phyloP scores from a whole-genome alignment of 1,140 invertebrate species.

The Procambarus clarkii region DNA sequence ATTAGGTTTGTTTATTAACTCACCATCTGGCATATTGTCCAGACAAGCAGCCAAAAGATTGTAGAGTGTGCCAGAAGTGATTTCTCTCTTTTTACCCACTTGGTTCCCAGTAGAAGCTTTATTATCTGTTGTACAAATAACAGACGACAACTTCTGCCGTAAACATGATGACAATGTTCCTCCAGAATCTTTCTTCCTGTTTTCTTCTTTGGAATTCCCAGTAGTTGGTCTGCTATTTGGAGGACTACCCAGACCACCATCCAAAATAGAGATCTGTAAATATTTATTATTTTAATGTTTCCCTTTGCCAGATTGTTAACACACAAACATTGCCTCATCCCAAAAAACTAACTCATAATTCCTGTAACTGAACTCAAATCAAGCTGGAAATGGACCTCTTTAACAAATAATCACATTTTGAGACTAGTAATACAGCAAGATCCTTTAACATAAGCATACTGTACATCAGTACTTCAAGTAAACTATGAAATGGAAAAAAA shows the following conservation, averaged over 20 bases:
- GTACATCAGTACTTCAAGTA: too few species aligned
- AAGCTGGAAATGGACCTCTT: too few species aligned
- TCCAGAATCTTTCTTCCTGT: constrained; percentile 50
- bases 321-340: too few species aligned
- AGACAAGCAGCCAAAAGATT: constrained; percentile 72
- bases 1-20: neutral
- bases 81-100: constrained; percentile 72
- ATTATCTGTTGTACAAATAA: constrained; percentile 68
- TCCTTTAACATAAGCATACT: too few species aligned
- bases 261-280: constrained; percentile 68
- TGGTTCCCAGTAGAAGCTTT: constrained; percentile 61
- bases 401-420: too few species aligned
- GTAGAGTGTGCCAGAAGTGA: constrained; percentile 73
- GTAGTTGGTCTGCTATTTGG: constrained; percentile 23
- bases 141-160: constrained; percentile 70
- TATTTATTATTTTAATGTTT: too few species aligned
- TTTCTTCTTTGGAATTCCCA: constrained; percentile 46
- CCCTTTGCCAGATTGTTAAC: too few species aligned
- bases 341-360: too few species aligned
- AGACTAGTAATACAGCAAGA: too few species aligned
- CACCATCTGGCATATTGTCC: constrained; percentile 73
- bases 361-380: too few species aligned
- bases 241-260: constrained; percentile 61
- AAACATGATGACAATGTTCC: constrained; percentile 61
- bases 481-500: too few species aligned